Base-by-base conservation (phyloP, 1,140 invertebrate species). In the Mycetomoellerius zeteki region DNA sequence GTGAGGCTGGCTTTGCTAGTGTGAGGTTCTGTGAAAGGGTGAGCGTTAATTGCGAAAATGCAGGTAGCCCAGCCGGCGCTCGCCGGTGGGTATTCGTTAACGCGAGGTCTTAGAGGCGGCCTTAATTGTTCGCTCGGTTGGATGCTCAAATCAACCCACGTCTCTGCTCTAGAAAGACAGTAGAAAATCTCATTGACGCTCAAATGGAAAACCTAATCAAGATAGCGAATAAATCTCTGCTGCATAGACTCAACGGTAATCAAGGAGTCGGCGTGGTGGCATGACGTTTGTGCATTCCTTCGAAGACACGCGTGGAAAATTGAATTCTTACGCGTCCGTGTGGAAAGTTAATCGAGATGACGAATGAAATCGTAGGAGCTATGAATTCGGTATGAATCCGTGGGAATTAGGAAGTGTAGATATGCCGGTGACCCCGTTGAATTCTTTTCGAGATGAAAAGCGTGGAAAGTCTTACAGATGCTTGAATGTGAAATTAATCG, bases 21-120 rank as follows among this genome's bases (percentile, higher is more conserved):
- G 91, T 86, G 93, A 94, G 92, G 92, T 89, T 90, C 82, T 91
- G 91, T 90, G 93, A 94, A 93, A 89, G 88, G 72, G 64, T 86
- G 85, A 71, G 85, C 65, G 78, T 33, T 85, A 88, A 89, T 85
- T 65, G 88, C 85, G 85, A 87, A 78, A 27, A 90, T 87, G 21
- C 72, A 73, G 67, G 85, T 58, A 75, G 65, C 6, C 65, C 47
- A 30, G 37, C 16, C 24, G 21, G 56, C n/a, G 14, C 24, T 27
- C 21, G 67, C 16, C 47, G 16, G 19, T 54, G 37, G 54, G 14
- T 50, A 64, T 69, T 90, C 84, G 71, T 86, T 88, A 71, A 47
- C 50, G 69, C 69, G 65, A 58, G 64, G 71, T 77, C 58, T 21
- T 33, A n/a, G 27, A 52, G 19, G n/a, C 65, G 43, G 52, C 52